Base-by-base conservation (phyloP, 2,888 invertebrate species). In the Frankliniella intonsa region DNA sequence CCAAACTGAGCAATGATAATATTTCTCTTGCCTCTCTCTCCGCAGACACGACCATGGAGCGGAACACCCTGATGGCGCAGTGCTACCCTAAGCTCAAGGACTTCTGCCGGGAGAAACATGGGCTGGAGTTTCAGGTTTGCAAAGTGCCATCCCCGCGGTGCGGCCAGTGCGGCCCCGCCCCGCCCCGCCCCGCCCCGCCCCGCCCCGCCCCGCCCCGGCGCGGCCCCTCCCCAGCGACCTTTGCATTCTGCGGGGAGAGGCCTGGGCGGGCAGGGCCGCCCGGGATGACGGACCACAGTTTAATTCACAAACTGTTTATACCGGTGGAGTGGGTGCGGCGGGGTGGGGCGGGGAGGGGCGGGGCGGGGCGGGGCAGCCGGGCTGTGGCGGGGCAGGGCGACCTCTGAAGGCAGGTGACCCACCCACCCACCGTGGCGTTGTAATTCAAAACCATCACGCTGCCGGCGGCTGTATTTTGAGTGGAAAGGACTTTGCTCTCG, bases 11-110 rank as follows among this genome's bases (percentile, higher is more conserved):
- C 3, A 62, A 14, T 62, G 62, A n/a, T 14, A 17, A 62, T n/a
- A 38, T 38, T n/a, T 62, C 62, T 17, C 62, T 62, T n/a, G 1
- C 17, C 62, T 55, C 55, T 55, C 55, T 55, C 55, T 55, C 55
- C 82, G 76, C 88, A 98, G 99, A 99, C 87, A 99, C 98, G 0
- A 96, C 97, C 0, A 94, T 98, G 93, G 99, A 99, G 87, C 90
- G 99, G 84, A 99, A 99, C 87, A 97, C 97, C 0, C 87, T 99
- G 83, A 99, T 99, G 98, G 97, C 98, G 3, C 97, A 98, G 87
- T 98, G 98, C 84, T 99, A 99, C 88, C 99, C 99, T 0, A 93
- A 94, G 86, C 92, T 99, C 84, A 99, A 99, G 87, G 98, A 98
- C 87, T 98, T 97, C 87, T 98, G 99, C 87, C 89, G 98, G 82